phyloP scores from a whole-genome alignment of 2,888 invertebrate genomes.

The Lasioglossum malachurum region DNA sequence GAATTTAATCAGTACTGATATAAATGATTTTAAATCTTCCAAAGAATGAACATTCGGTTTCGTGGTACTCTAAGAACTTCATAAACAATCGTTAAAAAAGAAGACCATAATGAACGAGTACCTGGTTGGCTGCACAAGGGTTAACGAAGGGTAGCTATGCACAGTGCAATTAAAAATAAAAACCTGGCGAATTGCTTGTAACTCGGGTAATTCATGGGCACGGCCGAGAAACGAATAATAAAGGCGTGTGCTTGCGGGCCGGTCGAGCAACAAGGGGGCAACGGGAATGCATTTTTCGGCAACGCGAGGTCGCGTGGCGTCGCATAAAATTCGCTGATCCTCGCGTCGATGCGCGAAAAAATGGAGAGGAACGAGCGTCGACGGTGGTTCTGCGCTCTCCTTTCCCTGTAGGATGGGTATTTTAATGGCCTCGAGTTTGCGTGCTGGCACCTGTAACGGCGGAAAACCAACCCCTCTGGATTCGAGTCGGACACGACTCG shows the following conservation, averaged over 20 bases:
- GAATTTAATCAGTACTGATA: not conserved
- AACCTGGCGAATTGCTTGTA: not conserved
- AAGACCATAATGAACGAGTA: not conserved
- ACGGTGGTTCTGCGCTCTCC: not conserved
- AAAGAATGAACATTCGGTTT: not conserved
- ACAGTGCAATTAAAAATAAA: conserved; percentile 7
- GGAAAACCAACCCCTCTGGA: conserved; percentile 44
- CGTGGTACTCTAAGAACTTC: not conserved
- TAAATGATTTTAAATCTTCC: not conserved
- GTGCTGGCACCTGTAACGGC: conserved; percentile 58
- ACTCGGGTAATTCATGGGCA: not conserved
- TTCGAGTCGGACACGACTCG: conserved; percentile 46
- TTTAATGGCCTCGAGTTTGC: conserved; percentile 67
- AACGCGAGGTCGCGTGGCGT: conserved; percentile 66
- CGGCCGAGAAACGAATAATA: not conserved
- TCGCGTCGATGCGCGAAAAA: not conserved
- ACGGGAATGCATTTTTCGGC: conserved; percentile 46
- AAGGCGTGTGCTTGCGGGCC: not conserved
- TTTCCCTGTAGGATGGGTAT: conserved; percentile 29
- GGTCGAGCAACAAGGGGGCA: conserved; percentile 3
- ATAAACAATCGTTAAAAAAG: not conserved
- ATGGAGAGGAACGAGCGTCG: not conserved
- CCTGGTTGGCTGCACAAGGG: not conserved
- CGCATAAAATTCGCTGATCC: conserved; percentile 67
- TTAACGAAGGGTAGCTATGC: not conserved